Evolutionary conservation across 2,113 vertebrate genomes (phyloP).

Genomic region (Grantiella picta): DNA sequence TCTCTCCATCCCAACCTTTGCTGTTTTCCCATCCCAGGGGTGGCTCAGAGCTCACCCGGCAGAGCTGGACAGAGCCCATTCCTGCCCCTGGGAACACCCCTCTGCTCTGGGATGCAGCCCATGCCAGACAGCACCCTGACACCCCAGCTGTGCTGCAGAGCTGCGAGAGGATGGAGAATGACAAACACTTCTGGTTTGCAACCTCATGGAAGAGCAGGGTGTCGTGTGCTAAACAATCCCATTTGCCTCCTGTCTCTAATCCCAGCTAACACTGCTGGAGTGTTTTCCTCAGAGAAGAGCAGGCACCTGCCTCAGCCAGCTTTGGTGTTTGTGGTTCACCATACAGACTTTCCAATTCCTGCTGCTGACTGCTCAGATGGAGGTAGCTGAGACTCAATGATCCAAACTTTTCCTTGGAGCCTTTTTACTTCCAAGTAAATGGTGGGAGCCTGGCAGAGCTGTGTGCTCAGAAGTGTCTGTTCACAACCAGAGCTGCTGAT

Average conservation of each 20-base stretch:
- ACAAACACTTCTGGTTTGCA: background rate
- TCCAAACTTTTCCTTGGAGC: background rate
- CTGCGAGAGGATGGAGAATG: background rate
- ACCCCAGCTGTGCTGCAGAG: background rate
- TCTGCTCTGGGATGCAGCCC: background rate
- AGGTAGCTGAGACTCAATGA: background rate
- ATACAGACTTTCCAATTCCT: background rate
- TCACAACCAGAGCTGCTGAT: accelerated
- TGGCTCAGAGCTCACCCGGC: background rate
- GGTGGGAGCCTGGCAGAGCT: background rate
- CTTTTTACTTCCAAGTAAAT: background rate
- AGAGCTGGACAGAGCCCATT: background rate
- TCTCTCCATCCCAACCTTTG: background rate
- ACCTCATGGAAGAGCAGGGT: accelerated
- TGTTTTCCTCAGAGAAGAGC: background rate
- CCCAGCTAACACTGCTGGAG: background rate
- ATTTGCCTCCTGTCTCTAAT: background rate
- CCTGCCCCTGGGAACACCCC: background rate
- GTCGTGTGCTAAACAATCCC: background rate
- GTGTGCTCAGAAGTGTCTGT: background rate
- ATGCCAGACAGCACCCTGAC: accelerated
- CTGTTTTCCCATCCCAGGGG: accelerated
- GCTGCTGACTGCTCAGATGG: background rate
- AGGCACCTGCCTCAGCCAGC: background rate
- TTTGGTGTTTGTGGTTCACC: background rate